phyloP scores from a whole-genome alignment of 2,113 vertebrate genomes.

The Phylloscopus whistleri region DNA sequence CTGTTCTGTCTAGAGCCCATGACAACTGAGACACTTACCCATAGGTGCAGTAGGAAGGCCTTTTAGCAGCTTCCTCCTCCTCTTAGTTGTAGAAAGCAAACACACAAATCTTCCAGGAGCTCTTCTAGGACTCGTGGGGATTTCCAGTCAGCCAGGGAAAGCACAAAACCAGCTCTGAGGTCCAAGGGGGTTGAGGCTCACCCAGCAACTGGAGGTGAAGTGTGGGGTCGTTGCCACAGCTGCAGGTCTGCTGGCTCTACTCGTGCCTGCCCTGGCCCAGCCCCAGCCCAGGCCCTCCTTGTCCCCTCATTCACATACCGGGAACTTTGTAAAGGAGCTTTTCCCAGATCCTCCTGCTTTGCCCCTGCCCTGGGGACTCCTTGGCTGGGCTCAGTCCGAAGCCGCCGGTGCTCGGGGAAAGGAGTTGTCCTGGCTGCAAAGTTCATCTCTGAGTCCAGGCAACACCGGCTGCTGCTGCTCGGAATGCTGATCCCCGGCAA shows the following conservation, averaged over 20 bases:
- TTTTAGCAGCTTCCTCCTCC: neutral
- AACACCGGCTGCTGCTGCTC: neutral
- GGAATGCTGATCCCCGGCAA: neutral
- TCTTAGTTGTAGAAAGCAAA: neutral
- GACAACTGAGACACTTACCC: neutral
- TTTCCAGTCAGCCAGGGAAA: neutral
- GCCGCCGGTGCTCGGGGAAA: fast-evolving
- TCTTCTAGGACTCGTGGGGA: neutral
- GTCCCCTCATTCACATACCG: neutral
- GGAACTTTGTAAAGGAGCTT: neutral
- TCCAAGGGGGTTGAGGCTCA: neutral
- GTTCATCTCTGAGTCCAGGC: neutral
- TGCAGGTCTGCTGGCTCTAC: neutral
- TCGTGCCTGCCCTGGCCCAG: neutral
- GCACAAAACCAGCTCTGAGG: neutral
- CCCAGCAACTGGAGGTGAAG: neutral
- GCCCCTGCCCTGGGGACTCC: neutral
- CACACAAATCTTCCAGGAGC: neutral
- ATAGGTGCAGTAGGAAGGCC: neutral
- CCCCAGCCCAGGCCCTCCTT: neutral
- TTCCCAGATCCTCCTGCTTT: neutral
- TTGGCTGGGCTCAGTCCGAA: neutral
- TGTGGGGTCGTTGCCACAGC: neutral
- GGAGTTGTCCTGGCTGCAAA: neutral
- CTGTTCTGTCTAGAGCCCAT: neutral